phyloP scores from a whole-genome alignment of 2,113 vertebrate genomes.

The Chloroceryle aenea region DNA sequence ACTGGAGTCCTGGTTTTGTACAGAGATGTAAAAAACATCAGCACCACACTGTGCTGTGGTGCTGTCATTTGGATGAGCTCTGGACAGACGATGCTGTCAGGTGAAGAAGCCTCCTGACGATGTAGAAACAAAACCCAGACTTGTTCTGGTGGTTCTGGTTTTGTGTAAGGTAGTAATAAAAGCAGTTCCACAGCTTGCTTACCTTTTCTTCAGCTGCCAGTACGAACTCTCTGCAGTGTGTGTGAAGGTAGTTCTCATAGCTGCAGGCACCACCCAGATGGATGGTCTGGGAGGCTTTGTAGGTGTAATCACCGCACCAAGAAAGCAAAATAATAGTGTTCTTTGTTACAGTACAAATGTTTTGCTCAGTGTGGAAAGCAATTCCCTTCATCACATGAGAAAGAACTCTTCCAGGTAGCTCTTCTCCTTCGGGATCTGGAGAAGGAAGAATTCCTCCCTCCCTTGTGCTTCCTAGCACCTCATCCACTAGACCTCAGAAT shows the following conservation, averaged over 20 bases:
- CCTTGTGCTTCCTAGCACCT: background rate
- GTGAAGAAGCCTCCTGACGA: background rate
- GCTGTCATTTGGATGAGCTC: background rate
- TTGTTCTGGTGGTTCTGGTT: background rate
- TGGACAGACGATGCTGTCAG: background rate
- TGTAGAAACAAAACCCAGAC: background rate
- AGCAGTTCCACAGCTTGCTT: background rate
- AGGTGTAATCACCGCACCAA: background rate
- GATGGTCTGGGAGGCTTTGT: background rate
- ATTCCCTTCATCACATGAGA: background rate
- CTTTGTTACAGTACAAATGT: background rate
- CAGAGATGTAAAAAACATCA: background rate
- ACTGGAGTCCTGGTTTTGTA: background rate
- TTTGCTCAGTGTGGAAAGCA: background rate
- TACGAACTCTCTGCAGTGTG: background rate
- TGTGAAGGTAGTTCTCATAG: background rate
- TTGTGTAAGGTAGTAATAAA: background rate
- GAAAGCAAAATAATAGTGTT: background rate
- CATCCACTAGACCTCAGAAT: background rate
- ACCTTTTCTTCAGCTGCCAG: background rate
- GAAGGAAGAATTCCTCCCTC: background rate
- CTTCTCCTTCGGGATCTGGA: background rate
- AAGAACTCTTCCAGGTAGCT: background rate
- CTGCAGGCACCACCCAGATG: background rate
- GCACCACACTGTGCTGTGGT: background rate